Base-by-base conservation (phyloP, 2,888 invertebrate species). In the Sarcophaga variegata region DNA sequence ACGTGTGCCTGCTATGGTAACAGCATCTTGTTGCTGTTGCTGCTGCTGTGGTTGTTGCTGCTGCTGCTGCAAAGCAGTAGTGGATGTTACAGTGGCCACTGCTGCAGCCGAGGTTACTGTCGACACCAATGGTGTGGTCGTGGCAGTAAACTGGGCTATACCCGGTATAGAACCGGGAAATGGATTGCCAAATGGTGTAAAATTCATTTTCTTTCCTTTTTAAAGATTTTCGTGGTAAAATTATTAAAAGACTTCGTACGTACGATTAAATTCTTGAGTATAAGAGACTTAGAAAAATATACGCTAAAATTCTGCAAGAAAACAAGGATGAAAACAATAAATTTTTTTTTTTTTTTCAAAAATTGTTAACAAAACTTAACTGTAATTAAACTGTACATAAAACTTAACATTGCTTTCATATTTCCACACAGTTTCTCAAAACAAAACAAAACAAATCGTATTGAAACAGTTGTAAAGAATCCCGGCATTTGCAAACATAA, bases 151-250 rank as follows among this genome's bases (percentile, higher is more conserved):
- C 93, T 97, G 97, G 93, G 97, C 97, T 92, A 97, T 96, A 84
- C 96, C 95, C 89, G 97, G 97, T 90, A 97, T 95, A 90, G 96
- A 95, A 96, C 95, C 90, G 96, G 96, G 92, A 96, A 97, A 94
- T 96, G 97, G 90, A 96, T 96, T 92, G 90, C 96, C 96, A 93
- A 97, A 97, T 89, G 97, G 97, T 91, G 97, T 95, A 94, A 97
- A 97, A 94, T 97, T 97, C 97, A 97, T 97, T 91, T 91, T 92
- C 89, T 11, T 67, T 75, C 88, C 80, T 84, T 54, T 54, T 54
- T 83, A 62, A 82, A 62, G 1, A 82, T 79, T 84, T 87, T 84
- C 62, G 81, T 81, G n/a, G 63, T 83, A 71, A 75, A 81, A 76
- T 77, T 49, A 81, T n/a, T 76, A 25, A 76, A 71, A 17, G 70